phyloP scores from a whole-genome alignment of 2,888 invertebrate species.

The Cryptus armator region DNA sequence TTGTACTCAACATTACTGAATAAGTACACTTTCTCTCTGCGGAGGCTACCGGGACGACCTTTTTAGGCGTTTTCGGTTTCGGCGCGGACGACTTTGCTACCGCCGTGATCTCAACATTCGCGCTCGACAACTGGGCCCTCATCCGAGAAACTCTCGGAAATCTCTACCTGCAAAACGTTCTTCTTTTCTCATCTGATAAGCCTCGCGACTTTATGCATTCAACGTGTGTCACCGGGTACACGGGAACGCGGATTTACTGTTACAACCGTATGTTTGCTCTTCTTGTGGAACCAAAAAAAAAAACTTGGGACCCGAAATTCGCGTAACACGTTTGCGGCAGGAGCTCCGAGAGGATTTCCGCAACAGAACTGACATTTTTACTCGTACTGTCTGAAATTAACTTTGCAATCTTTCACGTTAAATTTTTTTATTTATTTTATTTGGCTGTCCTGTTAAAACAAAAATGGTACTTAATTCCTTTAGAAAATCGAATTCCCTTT shows the following conservation, averaged over 20 bases:
- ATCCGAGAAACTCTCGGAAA: constrained; percentile 18
- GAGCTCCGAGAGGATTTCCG: neutral
- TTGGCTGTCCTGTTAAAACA: too few species aligned
- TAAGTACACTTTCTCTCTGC: constrained; percentile 51
- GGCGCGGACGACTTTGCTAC: constrained; percentile 19
- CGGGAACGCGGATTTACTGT: constrained; percentile 59
- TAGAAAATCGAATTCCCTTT: neutral
- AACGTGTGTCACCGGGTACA: constrained; percentile 70
- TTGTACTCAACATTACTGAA: constrained; percentile 17
- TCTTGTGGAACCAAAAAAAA: neutral
- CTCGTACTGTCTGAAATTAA: neutral
- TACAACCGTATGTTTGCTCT: neutral
- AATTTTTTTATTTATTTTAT: too few species aligned
- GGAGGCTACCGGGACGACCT: constrained; percentile 38
- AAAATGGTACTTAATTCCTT: neutral
- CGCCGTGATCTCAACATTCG: neutral
- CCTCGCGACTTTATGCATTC: constrained; percentile 73
- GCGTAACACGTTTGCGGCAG: neutral
- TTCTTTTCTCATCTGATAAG: constrained; percentile 76
- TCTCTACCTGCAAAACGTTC: constrained; percentile 39
- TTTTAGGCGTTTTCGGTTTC: constrained; percentile 51
- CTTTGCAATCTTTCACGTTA: neutral
- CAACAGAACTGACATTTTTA: neutral
- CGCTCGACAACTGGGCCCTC: neutral
- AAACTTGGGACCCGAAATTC: neutral